phyloP scores from a whole-genome alignment of 2,113 vertebrate genomes.

The Stegastes partitus region DNA sequence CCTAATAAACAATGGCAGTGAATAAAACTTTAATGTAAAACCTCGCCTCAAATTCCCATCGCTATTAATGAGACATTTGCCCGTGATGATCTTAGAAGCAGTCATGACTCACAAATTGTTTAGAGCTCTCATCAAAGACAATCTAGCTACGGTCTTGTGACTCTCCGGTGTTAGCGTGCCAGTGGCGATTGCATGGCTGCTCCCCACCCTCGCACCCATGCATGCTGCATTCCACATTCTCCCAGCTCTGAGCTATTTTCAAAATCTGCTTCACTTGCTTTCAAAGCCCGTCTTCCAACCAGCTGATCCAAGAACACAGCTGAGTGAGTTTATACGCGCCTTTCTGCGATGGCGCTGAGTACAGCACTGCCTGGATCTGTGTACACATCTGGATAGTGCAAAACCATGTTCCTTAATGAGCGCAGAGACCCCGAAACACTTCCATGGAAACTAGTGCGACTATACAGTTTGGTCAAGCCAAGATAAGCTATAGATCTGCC shows the following conservation, averaged over 20 bases:
- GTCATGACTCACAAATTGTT: conserved; percentile 69
- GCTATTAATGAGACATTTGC: conserved; percentile 70
- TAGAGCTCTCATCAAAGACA: conserved; percentile 63
- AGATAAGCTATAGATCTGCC: conserved; percentile 13
- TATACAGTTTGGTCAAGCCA: conserved; percentile 10
- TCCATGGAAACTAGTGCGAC: conserved; percentile 12
- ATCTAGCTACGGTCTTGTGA: conserved; percentile 55
- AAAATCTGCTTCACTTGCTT: conserved; percentile 72
- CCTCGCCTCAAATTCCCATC: conserved; percentile 60
- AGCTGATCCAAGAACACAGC: conserved; percentile 71
- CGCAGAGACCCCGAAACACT: conserved; percentile 36
- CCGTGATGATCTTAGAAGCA: conserved; percentile 60
- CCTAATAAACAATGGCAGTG: conserved; percentile 60
- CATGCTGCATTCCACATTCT: conserved; percentile 51
- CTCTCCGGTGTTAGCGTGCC: conserved; percentile 44
- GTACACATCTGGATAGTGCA: conserved; percentile 73
- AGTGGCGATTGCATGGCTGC: conserved; percentile 59
- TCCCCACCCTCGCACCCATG: conserved; percentile 37
- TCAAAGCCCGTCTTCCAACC: conserved; percentile 54
- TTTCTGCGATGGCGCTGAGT: conserved; percentile 37
- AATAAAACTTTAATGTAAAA: conserved; percentile 71
- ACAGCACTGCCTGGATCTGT: conserved; percentile 57
- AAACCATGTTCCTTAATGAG: conserved; percentile 73
- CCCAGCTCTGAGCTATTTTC: conserved; percentile 73
- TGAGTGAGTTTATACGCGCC: conserved; percentile 59